Evolutionary conservation across 1,140 invertebrate genomes (phyloP).

Genomic region (Bombus sibiricus): DNA sequence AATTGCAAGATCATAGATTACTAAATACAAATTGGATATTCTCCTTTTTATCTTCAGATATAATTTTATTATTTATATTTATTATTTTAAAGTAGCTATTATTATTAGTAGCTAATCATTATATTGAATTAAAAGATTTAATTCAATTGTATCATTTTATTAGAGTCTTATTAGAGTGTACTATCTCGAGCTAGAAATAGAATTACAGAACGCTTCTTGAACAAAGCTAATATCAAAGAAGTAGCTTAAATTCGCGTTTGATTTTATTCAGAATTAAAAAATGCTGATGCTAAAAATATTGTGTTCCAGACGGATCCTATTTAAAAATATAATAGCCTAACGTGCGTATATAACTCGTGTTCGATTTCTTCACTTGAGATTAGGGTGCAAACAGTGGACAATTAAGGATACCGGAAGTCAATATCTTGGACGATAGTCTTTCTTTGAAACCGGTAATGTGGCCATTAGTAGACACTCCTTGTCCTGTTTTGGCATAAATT

Average conservation of each 20-base stretch:
- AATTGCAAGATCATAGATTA: too few relatives aligned
- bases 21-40: too few relatives aligned
- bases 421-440: slow-evolving; percentile 46
- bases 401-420: slow-evolving; percentile 42
- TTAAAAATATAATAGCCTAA: neutral
- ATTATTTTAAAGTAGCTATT: too few relatives aligned
- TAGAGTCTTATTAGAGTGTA: too few relatives aligned
- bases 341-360: neutral
- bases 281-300: neutral
- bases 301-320: neutral
- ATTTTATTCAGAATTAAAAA: neutral
- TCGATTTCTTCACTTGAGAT: slow-evolving; percentile 11
- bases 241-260: neutral
- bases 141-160: too few relatives aligned
- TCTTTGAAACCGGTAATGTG: slow-evolving; percentile 54
- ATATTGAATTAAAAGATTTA: too few relatives aligned
- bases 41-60: too few relatives aligned
- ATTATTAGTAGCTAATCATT: too few relatives aligned
- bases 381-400: slow-evolving; percentile 26
- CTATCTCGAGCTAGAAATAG: too few relatives aligned
- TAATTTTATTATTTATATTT: too few relatives aligned
- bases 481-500: slow-evolving; percentile 27
- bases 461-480: slow-evolving; percentile 55
- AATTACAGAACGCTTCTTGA: neutral
- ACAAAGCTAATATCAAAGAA: neutral